Evolutionary conservation across 2,113 vertebrate genomes (phyloP), one percentile per base, ranked within the genome.

Genomic region (Zosterops pallidus): DNA sequence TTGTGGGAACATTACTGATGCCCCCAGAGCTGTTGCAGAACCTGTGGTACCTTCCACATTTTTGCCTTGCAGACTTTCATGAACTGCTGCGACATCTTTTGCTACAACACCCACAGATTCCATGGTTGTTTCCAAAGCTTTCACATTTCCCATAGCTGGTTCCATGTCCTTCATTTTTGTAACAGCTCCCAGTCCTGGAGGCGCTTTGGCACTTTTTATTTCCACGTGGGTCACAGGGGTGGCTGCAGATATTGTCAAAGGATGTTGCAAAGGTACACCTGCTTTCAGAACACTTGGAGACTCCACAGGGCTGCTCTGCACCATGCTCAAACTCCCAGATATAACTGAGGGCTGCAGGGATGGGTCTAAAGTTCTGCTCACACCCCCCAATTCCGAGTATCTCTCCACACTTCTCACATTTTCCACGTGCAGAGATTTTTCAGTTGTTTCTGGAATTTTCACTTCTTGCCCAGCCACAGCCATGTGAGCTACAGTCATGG

Each of bases 381-480:
- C 31, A 35, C 2, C 19, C 3, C 16, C 71, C 16, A 93, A 44
- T 16, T 92, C 87, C 4, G 42, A 68, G 14, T 62, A 55, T 39
- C 15, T 39, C 88, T 90, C 92, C 55, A 88, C n/a, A 60, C 26
- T 59, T 60, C 23, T 22, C 35, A 72, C 44, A 47, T n/a, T 67
- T 72, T 25, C 94, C 59, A 63, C 3, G 37, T 70, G 68, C 23
- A 93, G 20, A 70, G 42, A 59, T 78, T 76, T 81, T 76, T 92
- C 91, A 50, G 69, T 46, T 57, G 78, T 68, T 95, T 91, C 95
- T 60, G 89, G 75, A 79, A 92, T 62, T 95, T 69, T 88, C 57
- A 76, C 52, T 84, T 96, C 96, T 81, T 83, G 83, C 26, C 46
- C 21, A 37, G 92, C 50, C 41, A 64, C 37, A 79, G 90, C 52